Base-by-base conservation (phyloP, 1,140 invertebrate species). In the Pogonomyrmex californicus region DNA sequence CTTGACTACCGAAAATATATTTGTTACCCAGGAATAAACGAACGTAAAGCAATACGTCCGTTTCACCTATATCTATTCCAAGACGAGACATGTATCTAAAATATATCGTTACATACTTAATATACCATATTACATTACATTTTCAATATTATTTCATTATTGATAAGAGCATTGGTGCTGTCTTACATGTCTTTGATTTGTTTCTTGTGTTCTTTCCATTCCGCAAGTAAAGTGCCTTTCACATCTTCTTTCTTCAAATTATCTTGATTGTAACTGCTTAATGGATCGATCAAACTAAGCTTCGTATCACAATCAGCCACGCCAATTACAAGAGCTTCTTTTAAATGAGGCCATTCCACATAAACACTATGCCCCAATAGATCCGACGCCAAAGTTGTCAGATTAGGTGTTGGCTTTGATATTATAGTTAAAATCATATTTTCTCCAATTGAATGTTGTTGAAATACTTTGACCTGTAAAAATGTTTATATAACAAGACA, bases 271-370 rank as follows among this genome's bases (percentile, higher is more conserved):
- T 86, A 70, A 49, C 14, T 41, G 9, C 3, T 23, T 70, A 71
- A 12, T 1, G 60, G 47, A 49, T 88, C 51, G 17, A 85, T 54
- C 17, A 82, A 85, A 62, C 56, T 70, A 51, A 90, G n/a, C 83
- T 92, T 94, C 0, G 33, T 17, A 0, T 86, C 85, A 5, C 1
- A 10, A 36, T 90, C 89, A 0, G 93, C 92, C 30, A 95, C 87
- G 2, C 71, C 92, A 1, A 94, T 36, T 0, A 95, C 94, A 23
- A 89, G 95, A 5, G 93, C 98, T 94, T 98, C 98, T 47, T 96
- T 96, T 36, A 99, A 95, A 96, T 99, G 98, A 5, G 99, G 99
- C 98, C 99, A 99, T 4, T 96, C 96, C 0, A 98, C 97, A 95
- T 96, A 98, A 0, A 99, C 96, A 36, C 95, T 95, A 92, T 97